phyloP scores from a whole-genome alignment of 1,140 invertebrate species.

The Cherax destructor region DNA sequence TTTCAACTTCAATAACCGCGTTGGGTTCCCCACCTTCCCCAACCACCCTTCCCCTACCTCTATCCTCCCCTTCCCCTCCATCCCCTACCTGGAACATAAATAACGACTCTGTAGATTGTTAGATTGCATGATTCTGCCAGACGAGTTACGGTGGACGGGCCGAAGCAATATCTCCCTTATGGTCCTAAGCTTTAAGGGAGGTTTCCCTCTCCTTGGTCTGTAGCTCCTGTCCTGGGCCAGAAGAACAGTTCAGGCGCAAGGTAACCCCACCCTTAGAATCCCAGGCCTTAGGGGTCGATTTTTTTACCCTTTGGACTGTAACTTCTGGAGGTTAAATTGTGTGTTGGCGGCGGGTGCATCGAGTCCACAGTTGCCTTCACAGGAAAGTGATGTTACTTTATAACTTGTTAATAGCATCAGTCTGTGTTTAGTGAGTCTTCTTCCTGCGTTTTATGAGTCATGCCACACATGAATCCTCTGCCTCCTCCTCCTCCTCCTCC shows the following conservation, averaged over 20 bases:
- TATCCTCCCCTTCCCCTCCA: too few species aligned
- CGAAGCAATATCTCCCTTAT: not conserved
- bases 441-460: too few species aligned
- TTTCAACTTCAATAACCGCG: constrained; percentile 47
- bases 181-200: not conserved
- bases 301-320: too few species aligned
- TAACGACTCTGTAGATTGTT: constrained; percentile 63
- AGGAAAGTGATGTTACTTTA: not conserved
- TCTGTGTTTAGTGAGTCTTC: too few species aligned
- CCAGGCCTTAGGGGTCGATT: too few species aligned
- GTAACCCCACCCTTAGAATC: too few species aligned
- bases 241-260: too few species aligned
- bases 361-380: constrained; percentile 11
- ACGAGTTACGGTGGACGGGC: constrained; percentile 7
- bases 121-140: constrained; percentile 50
- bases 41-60: too few species aligned
- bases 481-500: too few species aligned
- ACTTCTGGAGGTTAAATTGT: constrained; percentile 18
- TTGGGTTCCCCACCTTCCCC: constrained; percentile 20
- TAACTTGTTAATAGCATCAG: too few species aligned
- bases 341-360: constrained; percentile 4
- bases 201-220: not conserved
- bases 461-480: not conserved
- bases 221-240: not conserved
- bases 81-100: constrained; percentile 15